Percentiles rank a stretch among this genome's conserved stretches.
phyloP scores from a whole-genome alignment of 2,888 invertebrate genomes.

The Drosophila vallismaia region DNA sequence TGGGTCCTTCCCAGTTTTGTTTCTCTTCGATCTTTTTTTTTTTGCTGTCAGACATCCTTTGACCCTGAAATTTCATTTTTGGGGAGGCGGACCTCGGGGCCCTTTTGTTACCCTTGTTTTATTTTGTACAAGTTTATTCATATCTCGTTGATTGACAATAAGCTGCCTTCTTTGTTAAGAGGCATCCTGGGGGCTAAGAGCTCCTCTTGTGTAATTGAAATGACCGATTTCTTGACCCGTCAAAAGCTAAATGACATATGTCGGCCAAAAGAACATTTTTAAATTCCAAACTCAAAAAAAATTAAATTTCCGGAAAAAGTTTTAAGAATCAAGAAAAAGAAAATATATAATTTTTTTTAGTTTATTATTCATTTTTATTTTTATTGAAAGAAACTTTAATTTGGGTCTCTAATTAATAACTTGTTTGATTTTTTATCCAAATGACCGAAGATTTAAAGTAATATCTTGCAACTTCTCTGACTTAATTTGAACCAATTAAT shows the following conservation, averaged over 20 bases:
- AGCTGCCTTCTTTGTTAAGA: slow-evolving; percentile 11
- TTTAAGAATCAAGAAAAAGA: too few relatives aligned
- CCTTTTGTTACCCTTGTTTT: neutral
- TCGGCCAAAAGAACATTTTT: neutral
- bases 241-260: slow-evolving; percentile 27
- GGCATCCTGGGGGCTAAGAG: neutral
- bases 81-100: neutral
- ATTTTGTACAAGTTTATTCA: slow-evolving; percentile 5
- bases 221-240: slow-evolving; percentile 36
- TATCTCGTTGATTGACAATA: slow-evolving; percentile 48
- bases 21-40: neutral
- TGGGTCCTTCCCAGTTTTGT: slow-evolving; percentile 13
- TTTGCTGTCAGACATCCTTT: slow-evolving; percentile 36
- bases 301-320: too few relatives aligned
- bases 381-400: too few relatives aligned
- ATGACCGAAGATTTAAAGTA: too few relatives aligned
- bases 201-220: slow-evolving; percentile 5
- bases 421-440: too few relatives aligned
- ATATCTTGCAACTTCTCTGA: neutral
- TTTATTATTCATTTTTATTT: too few relatives aligned
- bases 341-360: too few relatives aligned
- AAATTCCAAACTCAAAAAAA: too few relatives aligned
- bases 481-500: slow-evolving; percentile 4
- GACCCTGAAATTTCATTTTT: slow-evolving; percentile 33
- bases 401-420: too few relatives aligned